A percentile compares a stretch with the other conserved stretches of the same genome.
These are phyloP conservation scores for Sycon ciliatum DNA, from an alignment of 37 sponge, comb jelly and placozoan genomes.

Conservation along the genomic window DNA sequence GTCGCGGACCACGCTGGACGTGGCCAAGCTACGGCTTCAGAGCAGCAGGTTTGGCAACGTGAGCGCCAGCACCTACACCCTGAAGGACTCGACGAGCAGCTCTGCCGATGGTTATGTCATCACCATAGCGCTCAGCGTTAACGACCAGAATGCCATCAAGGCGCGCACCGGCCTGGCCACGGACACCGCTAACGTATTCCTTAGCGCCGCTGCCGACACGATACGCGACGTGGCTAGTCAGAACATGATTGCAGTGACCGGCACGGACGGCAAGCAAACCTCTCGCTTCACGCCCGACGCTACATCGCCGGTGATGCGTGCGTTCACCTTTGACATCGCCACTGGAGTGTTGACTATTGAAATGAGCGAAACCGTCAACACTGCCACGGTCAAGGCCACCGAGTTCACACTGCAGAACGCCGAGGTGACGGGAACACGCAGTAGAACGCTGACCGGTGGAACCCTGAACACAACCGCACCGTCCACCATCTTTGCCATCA, in stretches of 20 bases:
- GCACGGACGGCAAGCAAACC: conserved; percentile 12
- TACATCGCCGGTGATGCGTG: conserved; percentile 36
- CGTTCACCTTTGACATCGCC: conserved; percentile 45
- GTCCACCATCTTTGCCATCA: conserved; percentile 24
- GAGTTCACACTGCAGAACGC: conserved; percentile 54
- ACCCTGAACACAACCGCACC: neutral
- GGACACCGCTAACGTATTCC: conserved; percentile 39
- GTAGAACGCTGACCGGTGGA: neutral
- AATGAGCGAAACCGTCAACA: conserved; percentile 70
- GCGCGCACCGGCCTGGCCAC: conserved; percentile 55
- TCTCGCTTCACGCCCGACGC: conserved; percentile 28
- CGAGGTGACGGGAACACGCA: neutral
- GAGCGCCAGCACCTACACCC: conserved; percentile 30
- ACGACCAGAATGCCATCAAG: conserved; percentile 70
- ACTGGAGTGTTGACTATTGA: conserved; percentile 33
- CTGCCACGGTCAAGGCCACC: conserved; percentile 32
- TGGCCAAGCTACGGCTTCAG: conserved; percentile 48
- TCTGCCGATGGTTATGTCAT: conserved; percentile 40
- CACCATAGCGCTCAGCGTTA: conserved; percentile 31
- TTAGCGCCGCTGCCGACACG: conserved; percentile 37
- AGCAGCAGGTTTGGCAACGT: conserved; percentile 19
- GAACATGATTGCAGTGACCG: conserved; percentile 17
- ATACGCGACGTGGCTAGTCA: conserved; percentile 53
- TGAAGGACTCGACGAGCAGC: conserved; percentile 32
- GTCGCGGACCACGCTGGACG: conserved; percentile 21